Conservation (phyloP, 2,888 invertebrate species). For the Torymus aiolomorphi region DNA sequence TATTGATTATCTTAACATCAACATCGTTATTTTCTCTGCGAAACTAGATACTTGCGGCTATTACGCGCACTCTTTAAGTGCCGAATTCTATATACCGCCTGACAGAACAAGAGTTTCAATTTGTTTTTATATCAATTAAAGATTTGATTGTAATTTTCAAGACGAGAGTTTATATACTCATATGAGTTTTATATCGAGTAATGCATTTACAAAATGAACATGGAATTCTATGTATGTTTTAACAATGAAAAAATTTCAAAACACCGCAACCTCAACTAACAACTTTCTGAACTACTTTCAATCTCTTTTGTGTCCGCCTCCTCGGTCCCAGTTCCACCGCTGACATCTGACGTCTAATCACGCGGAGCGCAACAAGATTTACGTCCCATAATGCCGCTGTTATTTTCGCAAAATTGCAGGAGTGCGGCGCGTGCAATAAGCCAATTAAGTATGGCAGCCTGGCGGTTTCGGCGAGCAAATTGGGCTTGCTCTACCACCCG, state of each 20-base stretch:
- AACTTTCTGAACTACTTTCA: background rate
- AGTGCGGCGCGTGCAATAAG: constrained; percentile 90
- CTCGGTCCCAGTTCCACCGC: no score
- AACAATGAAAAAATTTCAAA: no score
- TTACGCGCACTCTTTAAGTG: no score
- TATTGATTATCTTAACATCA: background rate
- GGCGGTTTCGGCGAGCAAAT: constrained; percentile 89
- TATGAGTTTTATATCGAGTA: no score
- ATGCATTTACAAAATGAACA: no score
- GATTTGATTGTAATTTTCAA: no score
- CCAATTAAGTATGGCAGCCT: constrained; percentile 87
- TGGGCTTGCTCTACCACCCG: constrained; percentile 91
- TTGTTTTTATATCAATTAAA: no score
- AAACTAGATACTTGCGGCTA: background rate
- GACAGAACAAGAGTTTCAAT: no score
- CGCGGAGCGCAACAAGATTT: background rate
- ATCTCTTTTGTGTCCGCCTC: background rate
- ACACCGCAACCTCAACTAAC: background rate
- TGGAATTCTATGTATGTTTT: no score
- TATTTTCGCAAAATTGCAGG: constrained; percentile 75
- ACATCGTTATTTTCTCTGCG: background rate
- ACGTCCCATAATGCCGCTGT: background rate
- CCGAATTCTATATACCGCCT: no score
- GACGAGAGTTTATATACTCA: no score
- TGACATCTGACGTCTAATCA: no score